Percentiles rank a stretch among this genome's conserved stretches.
Conservation (phyloP, 2,797 vertebrate genomes). For the Spea hammondii region DNA sequence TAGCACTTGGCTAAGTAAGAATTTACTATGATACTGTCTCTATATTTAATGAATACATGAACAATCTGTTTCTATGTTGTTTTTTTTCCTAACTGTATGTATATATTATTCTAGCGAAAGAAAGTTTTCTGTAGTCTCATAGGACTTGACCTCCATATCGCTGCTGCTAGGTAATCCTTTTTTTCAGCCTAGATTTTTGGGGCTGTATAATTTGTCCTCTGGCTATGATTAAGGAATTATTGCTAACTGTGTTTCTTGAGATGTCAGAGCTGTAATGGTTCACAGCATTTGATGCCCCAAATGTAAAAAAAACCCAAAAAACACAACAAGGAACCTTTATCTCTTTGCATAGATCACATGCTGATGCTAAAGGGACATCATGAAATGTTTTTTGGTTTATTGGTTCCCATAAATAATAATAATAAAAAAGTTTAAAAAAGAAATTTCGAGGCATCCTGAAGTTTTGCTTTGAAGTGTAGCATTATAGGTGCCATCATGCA, state of each 20-base stretch:
- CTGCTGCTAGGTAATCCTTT: constrained; percentile 1
- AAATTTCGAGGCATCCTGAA: too few relatives aligned
- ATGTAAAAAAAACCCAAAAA: neutral
- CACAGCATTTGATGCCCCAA: neutral
- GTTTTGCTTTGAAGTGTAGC: too few relatives aligned
- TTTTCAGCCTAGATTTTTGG: neutral
- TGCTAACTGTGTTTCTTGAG: neutral
- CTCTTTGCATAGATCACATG: too few relatives aligned
- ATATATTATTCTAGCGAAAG: neutral
- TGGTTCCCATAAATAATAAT: too few relatives aligned
- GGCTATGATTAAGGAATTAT: neutral
- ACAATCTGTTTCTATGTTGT: neutral
- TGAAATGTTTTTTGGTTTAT: too few relatives aligned
- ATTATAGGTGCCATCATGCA: too few relatives aligned
- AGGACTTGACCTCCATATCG: constrained; percentile 37
- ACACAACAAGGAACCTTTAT: neutral
- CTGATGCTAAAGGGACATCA: too few relatives aligned
- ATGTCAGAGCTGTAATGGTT: neutral
- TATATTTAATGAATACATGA: too few relatives aligned
- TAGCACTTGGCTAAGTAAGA: too few relatives aligned
- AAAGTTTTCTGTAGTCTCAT: constrained; percentile 15
- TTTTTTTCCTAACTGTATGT: neutral
- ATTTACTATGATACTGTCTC: too few relatives aligned
- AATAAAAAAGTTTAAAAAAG: too few relatives aligned
- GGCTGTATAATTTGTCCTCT: neutral